Evolutionary conservation across 1,140 invertebrate species (phyloP).

Genomic region (Bombus difficillimus): DNA sequence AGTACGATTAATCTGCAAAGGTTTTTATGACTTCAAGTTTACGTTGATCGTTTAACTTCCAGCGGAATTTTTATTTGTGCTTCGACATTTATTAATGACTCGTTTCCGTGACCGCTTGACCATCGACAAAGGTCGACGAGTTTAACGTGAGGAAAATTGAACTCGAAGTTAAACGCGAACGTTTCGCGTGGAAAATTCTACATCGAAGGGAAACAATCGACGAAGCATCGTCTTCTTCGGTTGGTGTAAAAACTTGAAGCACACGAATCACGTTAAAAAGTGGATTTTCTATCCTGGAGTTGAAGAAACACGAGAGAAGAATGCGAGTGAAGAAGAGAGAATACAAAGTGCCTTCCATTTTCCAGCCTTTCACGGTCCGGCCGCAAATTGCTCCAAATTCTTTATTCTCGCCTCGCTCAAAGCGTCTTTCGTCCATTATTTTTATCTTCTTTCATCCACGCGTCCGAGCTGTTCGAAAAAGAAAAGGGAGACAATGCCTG

Average conservation of each 20-base stretch:
- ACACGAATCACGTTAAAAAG: background rate
- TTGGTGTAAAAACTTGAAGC: background rate
- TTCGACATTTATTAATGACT: background rate
- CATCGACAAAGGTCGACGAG: background rate
- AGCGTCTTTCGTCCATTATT: conserved; percentile 24
- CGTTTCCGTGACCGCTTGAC: background rate
- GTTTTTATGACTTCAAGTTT: background rate
- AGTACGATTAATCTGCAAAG: background rate
- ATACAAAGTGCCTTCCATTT: conserved; percentile 27
- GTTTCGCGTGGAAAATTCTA: background rate
- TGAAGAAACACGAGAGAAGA: background rate
- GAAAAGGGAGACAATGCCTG: background rate
- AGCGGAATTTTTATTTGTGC: background rate
- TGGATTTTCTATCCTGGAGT: background rate
- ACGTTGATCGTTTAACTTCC: background rate
- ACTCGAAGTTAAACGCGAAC: background rate
- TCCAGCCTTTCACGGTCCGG: conserved; percentile 1
- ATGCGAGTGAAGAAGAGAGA: background rate
- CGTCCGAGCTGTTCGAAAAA: background rate
- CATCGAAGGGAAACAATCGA: background rate
- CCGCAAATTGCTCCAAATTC: conserved; percentile 47
- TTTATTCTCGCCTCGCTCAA: conserved; percentile 27
- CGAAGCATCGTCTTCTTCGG: background rate
- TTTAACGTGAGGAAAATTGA: background rate
- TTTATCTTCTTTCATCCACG: conserved; percentile 18